Evolutionary conservation across 2,888 invertebrate genomes (phyloP).

Genomic region (Vanessa cardui): DNA sequence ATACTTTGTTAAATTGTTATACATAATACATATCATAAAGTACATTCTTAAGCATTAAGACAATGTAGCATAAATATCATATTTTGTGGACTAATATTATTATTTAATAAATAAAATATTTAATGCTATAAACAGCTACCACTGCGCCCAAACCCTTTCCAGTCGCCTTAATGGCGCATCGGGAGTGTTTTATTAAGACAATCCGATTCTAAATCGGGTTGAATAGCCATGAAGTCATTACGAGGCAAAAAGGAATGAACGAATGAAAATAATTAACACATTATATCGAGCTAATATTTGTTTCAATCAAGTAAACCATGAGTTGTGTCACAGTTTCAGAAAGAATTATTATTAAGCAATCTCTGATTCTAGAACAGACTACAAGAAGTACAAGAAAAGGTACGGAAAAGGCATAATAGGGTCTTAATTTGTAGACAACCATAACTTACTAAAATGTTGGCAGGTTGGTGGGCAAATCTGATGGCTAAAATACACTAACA

Average conservation of each 20-base stretch:
- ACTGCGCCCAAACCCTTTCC: slow-evolving; percentile 20
- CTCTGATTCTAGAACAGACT: background rate
- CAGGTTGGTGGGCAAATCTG: no score
- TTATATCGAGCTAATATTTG: slow-evolving; percentile 17
- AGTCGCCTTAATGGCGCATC: slow-evolving; percentile 37
- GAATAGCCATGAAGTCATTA: slow-evolving; percentile 31
- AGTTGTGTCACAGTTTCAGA: background rate
- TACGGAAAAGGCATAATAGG: no score
- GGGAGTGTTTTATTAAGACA: slow-evolving; percentile 42
- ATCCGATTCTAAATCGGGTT: slow-evolving; percentile 38
- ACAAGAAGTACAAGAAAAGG: no score
- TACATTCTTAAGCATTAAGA: no score
- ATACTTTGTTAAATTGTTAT: background rate
- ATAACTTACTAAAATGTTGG: no score
- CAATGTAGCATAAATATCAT: no score
- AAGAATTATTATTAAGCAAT: background rate
- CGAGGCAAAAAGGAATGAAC: slow-evolving; percentile 16
- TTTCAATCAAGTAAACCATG: slow-evolving; percentile 14
- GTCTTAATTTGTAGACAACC: no score
- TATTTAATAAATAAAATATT: no score
- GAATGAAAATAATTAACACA: slow-evolving; percentile 24
- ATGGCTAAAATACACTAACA: no score
- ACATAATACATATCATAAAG: background rate
- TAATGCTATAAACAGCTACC: slow-evolving; percentile 13
- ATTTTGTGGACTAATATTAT: no score